phyloP scores from a whole-genome alignment of 2,113 vertebrate genomes.

The Oxygymnocypris stewartii region DNA sequence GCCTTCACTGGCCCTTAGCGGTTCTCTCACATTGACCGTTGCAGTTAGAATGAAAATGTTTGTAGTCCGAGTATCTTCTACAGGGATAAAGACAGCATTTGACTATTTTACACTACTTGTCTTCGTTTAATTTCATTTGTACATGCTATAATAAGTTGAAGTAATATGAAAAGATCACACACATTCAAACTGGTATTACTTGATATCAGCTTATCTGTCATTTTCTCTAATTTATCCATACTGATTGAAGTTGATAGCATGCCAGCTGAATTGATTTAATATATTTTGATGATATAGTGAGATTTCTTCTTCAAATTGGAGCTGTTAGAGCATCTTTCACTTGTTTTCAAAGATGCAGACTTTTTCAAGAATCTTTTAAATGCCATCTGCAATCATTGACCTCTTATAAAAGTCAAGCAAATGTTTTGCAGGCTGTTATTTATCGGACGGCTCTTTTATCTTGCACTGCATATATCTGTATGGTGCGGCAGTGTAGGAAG shows the following conservation, averaged over 20 bases:
- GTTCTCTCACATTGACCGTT: background rate
- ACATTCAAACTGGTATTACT: background rate
- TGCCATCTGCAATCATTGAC: slow-evolving; percentile 23
- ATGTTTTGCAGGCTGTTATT: slow-evolving; percentile 4
- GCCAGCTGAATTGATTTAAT: background rate
- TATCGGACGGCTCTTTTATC: background rate
- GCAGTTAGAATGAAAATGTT: background rate
- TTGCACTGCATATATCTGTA: slow-evolving; percentile 22
- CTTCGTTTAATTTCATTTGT: background rate
- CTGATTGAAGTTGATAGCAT: background rate
- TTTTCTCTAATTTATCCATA: background rate
- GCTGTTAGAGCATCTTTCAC: background rate
- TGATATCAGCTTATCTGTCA: background rate
- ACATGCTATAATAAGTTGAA: background rate
- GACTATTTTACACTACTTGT: background rate
- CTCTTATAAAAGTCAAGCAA: slow-evolving; percentile 12
- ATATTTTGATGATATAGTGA: background rate
- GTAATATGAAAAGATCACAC: background rate
- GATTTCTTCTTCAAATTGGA: background rate
- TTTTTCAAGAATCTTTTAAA: slow-evolving; percentile 24
- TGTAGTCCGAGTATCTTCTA: background rate
- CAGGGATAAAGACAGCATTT: background rate
- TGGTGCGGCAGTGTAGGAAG: background rate
- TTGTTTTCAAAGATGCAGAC: background rate
- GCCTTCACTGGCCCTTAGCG: slow-evolving; percentile 57